Conservation (phyloP, 2,888 invertebrate species). For the Drosophila kambysellisi region DNA sequence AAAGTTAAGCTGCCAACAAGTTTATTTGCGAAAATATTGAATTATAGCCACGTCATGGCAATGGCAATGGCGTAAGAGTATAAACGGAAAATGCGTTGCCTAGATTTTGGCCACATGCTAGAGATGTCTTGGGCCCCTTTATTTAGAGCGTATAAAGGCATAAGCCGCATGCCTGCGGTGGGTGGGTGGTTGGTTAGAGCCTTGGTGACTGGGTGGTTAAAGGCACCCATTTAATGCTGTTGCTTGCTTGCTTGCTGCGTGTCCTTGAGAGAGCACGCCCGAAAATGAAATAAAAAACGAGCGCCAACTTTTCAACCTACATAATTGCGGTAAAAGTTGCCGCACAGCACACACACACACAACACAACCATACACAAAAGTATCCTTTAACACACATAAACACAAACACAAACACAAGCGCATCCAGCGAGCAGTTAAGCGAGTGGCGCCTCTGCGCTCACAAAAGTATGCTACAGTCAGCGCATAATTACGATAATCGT, state of each 20-base stretch:
- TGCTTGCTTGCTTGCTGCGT: constrained; percentile 38
- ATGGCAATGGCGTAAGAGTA: constrained; percentile 37
- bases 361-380: constrained; percentile 37
- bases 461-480: constrained; percentile 72
- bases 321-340: constrained; percentile 76
- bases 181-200: neutral
- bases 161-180: constrained; percentile 61
- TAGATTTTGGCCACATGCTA: constrained; percentile 66
- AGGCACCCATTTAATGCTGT: neutral
- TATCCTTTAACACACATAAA: constrained; percentile 47
- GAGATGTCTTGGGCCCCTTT: constrained; percentile 61
- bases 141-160: constrained; percentile 69
- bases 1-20: constrained; percentile 80
- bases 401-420: constrained; percentile 19
- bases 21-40: constrained; percentile 79
- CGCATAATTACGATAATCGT: constrained; percentile 82
- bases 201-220: neutral
- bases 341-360: constrained; percentile 38
- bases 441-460: constrained; percentile 56
- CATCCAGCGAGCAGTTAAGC: constrained; percentile 56
- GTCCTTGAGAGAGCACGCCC: constrained; percentile 57
- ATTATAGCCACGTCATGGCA: constrained; percentile 73
- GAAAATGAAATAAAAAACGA: constrained; percentile 66
- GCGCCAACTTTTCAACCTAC: constrained; percentile 74
- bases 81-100: constrained; percentile 59